Evolutionary conservation across 2,888 invertebrate genomes (phyloP), one percentile per base, ranked within the genome.

Genomic region (Iphiclides podalirius): DNA sequence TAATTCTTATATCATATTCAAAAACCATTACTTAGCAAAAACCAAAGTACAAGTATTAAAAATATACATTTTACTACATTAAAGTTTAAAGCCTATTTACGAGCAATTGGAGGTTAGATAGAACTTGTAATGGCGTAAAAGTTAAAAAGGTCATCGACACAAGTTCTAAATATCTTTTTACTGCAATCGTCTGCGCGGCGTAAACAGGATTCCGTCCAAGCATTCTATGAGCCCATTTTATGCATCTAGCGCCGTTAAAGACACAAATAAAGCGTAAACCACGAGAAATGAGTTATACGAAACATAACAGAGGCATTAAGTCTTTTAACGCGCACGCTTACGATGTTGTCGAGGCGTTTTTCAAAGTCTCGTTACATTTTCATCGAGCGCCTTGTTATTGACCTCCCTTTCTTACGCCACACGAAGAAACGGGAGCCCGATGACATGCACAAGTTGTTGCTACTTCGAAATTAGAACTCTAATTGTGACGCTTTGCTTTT

Each of bases 281-380:
- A 58, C 44, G 53, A 53, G 47, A 63, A 67, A 64, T 62, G 62
- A 66, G 63, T 65, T 66, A 66, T 61, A 52, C 48, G 39, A 59
- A 56, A 56, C 61, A 60, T 67, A 64, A 63, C 57, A 37, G 52
- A 47, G 51, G 53, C 57, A 52, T 65, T 67, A 66, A 62, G 54
- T 67, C 65, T 67, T 66, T 70, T 65, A 66, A 61, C 66, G 58
- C 54, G 39, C 55, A 46, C 61, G 50, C 64, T 64, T 65, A 62
- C 57, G 58, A 63, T 56, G 63, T 63, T 61, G 64, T 66, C 63
- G 64, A 61, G n/a, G 54, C 52, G 57, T 54, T 63, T 64, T 62
- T 63, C 65, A 60, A 60, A 63, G 52, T 51, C 55, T 59, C 55
- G 53, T 63, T 59, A 65, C 57, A 55, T 55, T 55, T 60, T 65